A percentile compares a stretch with the other conserved stretches of the same genome.
These are phyloP conservation scores for Aleiodes sp. DNA, from an alignment of 1,140 invertebrate genomes.

Conservation along the genomic window DNA sequence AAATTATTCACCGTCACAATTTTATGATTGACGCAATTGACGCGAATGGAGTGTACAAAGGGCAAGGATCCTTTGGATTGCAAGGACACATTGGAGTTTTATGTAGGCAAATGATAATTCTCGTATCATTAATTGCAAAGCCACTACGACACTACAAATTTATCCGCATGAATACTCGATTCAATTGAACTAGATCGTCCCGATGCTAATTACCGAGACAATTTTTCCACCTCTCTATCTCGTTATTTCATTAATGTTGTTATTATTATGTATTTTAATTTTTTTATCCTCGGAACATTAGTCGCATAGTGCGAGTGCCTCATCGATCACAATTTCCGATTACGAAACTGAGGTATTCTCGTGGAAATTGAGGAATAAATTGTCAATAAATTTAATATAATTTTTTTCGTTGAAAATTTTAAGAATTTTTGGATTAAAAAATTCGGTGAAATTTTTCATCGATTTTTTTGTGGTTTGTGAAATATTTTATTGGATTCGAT, in stretches of 20 bases:
- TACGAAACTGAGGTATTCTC: too few species aligned
- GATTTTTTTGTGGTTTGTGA: too few species aligned
- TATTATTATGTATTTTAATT: not conserved
- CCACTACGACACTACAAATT: not conserved
- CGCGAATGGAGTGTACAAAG: constrained; percentile 23
- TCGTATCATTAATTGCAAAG: not conserved
- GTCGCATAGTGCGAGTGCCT: too few species aligned
- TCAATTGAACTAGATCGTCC: constrained; percentile 10
- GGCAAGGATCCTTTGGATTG: constrained; percentile 36
- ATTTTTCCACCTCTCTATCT: not conserved
- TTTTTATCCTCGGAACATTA: too few species aligned
- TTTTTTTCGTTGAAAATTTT: too few species aligned
- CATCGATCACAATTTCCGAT: too few species aligned
- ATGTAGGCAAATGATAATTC: constrained; percentile 5
- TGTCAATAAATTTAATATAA: too few species aligned
- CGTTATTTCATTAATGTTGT: not conserved
- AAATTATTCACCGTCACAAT: not conserved
- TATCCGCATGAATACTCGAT: not conserved
- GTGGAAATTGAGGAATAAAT: too few species aligned
- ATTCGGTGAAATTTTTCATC: too few species aligned
- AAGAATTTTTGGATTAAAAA: too few species aligned
- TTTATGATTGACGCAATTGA: constrained; percentile 10
- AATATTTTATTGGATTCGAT: too few species aligned
- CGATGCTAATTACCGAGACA: not conserved
- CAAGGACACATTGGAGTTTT: constrained; percentile 23